Base-by-base conservation (phyloP, 1,140 invertebrate species). In the Phenacoccus solenopsis region DNA sequence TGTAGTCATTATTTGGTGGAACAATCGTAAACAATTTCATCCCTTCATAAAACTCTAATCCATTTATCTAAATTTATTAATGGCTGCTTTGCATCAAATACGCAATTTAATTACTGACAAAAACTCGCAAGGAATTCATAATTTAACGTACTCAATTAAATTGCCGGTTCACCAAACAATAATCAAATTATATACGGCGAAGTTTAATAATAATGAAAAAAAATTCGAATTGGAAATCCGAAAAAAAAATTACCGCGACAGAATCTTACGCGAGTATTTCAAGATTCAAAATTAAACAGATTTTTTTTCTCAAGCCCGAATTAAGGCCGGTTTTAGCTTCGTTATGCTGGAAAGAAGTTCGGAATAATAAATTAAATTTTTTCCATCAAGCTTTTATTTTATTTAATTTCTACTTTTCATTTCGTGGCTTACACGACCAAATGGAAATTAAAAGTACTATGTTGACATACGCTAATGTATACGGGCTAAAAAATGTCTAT, bases 361-460 rank as follows among this genome's bases (percentile, higher is more conserved):
- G 38, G 38, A 49, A 49, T 49, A 49, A 49, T 49, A 49, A 49
- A 49, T 49, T 49, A n/a, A 49, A 49, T 49, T 49, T 49, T 49
- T 49, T n/a, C 38, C 20, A 49, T 49, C 20, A 49, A 49, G 13
- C 20, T 49, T 49, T 49, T 49, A 16, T 49, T 49, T n/a, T n/a
- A n/a, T n/a, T n/a, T n/a, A n/a, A n/a, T n/a, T n/a, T n/a, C n/a
- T n/a, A n/a, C n/a, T n/a, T n/a, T n/a, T n/a, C n/a, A n/a, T n/a
- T n/a, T n/a, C n/a, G n/a, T n/a, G n/a, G n/a, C n/a, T n/a, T n/a
- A n/a, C n/a, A n/a, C n/a, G n/a, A n/a, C n/a, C n/a, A n/a, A n/a
- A n/a, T n/a, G n/a, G n/a, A n/a, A n/a, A n/a, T n/a, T n/a, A n/a
- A n/a, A n/a, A n/a, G n/a, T n/a, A n/a, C n/a, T n/a, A n/a, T n/a